Evolutionary conservation across 1,140 invertebrate species (phyloP).

Genomic region (Drosophila azteca): DNA sequence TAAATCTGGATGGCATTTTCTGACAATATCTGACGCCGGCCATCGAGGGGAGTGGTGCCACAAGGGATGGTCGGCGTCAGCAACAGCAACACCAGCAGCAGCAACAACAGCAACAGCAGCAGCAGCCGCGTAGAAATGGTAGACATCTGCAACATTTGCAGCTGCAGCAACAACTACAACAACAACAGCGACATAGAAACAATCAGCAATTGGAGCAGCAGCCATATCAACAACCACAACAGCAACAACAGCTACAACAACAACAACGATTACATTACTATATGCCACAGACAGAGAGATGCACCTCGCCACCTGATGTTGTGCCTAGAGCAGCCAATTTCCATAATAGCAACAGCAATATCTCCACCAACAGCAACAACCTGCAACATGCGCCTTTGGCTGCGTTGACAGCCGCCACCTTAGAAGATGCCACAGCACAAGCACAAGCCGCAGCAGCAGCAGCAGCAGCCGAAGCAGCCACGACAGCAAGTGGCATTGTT

Average conservation of each 20-base stretch:
- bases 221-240: slow-evolving; percentile 63
- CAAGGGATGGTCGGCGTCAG: slow-evolving; percentile 54
- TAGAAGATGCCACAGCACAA: slow-evolving; percentile 32
- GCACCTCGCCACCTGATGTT: slow-evolving; percentile 78
- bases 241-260: slow-evolving; percentile 61
- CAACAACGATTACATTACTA: slow-evolving; percentile 67
- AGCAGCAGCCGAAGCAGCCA: slow-evolving; percentile 25
- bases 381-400: slow-evolving; percentile 33
- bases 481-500: slow-evolving; percentile 65
- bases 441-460: slow-evolving; percentile 21
- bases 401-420: slow-evolving; percentile 25
- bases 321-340: slow-evolving; percentile 78
- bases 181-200: slow-evolving; percentile 70
- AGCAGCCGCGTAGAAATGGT: slow-evolving; percentile 3
- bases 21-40: slow-evolving; percentile 82
- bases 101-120: slow-evolving; percentile 29
- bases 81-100: slow-evolving; percentile 29
- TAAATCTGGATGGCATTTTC: slow-evolving; percentile 83
- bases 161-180: slow-evolving; percentile 28
- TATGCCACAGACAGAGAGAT: slow-evolving; percentile 61
- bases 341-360: slow-evolving; percentile 61
- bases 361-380: slow-evolving; percentile 21
- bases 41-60: slow-evolving; percentile 23
- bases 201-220: slow-evolving; percentile 72
- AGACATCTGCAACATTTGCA: slow-evolving; percentile 27